Conservation (phyloP, 2,797 vertebrate species). For the Catamblyrhynchus diadema region DNA sequence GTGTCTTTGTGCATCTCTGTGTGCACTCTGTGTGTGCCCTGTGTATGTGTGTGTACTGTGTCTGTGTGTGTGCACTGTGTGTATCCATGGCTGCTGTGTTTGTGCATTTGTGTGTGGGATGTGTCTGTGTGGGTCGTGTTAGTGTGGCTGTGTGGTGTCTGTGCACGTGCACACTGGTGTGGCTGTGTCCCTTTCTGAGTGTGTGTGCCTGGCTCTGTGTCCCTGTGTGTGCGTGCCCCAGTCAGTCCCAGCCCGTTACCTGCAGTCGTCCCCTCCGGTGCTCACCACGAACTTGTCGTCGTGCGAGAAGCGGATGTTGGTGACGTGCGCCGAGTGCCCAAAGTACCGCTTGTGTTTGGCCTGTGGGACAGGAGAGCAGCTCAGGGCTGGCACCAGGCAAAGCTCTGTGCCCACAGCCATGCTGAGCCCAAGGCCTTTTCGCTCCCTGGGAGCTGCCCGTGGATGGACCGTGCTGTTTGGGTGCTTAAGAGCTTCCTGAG, state of each 20-base stretch:
- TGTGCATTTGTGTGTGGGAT: not conserved
- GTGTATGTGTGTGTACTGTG: no score
- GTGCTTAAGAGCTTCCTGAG: not conserved
- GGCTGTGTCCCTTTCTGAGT: not conserved
- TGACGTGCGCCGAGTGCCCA: slow-evolving; percentile 93
- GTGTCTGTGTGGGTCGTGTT: no score
- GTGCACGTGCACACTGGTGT: not conserved
- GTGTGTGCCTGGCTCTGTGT: no score
- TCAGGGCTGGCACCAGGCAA: not conserved
- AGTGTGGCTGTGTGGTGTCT: not conserved
- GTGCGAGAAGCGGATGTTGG: slow-evolving; percentile 91
- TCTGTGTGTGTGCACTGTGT: not conserved
- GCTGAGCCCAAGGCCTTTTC: not conserved
- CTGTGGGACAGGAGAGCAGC: slow-evolving; percentile 63
- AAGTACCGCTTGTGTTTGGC: slow-evolving; percentile 96
- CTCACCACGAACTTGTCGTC: slow-evolving; percentile 93
- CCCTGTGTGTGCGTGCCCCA: no score
- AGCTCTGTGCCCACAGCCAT: not conserved
- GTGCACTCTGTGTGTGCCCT: no score
- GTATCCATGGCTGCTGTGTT: no score
- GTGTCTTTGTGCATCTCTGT: not conserved
- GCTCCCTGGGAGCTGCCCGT: not conserved
- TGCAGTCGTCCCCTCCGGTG: slow-evolving; percentile 93
- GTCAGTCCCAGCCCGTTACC: slow-evolving; percentile 72
- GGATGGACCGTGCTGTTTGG: accelerated